A percentile compares a stretch with the other conserved stretches of the same genome.
Evolutionary conservation across 2,888 invertebrate genomes (phyloP).

Genomic region (Leptarthrus brevirostris): DNA sequence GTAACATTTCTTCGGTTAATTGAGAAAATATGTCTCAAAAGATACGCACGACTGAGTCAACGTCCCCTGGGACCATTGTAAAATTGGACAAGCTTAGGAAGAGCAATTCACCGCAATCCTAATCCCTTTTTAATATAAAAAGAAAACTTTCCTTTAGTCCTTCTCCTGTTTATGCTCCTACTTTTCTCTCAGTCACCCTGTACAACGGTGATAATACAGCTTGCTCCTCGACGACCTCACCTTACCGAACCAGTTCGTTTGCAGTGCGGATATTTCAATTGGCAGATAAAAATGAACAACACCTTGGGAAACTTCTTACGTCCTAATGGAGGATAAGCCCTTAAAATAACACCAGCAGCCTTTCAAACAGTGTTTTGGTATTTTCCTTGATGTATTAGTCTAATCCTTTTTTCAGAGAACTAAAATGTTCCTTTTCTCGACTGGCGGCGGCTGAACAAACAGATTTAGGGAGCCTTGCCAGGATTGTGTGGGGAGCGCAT

Average conservation of each 20-base stretch:
- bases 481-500: constrained; percentile 13
- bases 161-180: no score
- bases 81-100: constrained; percentile 22
- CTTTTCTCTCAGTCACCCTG: neutral
- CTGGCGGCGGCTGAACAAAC: constrained; percentile 48
- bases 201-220: constrained; percentile 16
- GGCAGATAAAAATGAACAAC: constrained; percentile 47
- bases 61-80: constrained; percentile 7
- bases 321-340: constrained; percentile 50
- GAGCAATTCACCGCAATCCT: constrained; percentile 18
- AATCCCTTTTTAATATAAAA: constrained; percentile 36
- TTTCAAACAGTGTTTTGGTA: constrained; percentile 44
- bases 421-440: constrained; percentile 23
- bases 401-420: constrained; percentile 31
- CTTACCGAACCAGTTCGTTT: neutral
- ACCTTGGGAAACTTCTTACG: constrained; percentile 41
- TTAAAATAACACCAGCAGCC: constrained; percentile 48
- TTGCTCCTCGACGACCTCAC: neutral
- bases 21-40: constrained; percentile 47
- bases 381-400: constrained; percentile 44
- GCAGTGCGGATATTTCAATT: constrained; percentile 43
- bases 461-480: constrained; percentile 25
- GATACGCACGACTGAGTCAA: constrained; percentile 28
- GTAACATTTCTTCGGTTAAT: constrained; percentile 41
- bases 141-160: constrained; percentile 1